These are phyloP conservation scores for Platygyra sinensis DNA, from an alignment of 64 coral and sea anemone genomes.

Conservation along the genomic window DNA sequence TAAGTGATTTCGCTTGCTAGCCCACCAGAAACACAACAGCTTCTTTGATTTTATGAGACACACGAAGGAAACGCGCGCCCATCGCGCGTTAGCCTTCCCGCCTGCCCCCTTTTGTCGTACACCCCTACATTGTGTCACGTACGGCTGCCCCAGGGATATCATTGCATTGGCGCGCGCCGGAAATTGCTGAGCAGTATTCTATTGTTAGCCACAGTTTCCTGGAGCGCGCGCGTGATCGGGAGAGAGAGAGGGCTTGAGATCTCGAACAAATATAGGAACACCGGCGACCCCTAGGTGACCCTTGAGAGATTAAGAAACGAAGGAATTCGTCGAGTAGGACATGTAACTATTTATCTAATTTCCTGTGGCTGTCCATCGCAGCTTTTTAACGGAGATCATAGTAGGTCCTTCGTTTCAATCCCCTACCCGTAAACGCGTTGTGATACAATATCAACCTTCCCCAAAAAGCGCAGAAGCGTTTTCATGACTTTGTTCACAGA, in stretches of 20 bases:
- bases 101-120: too few species aligned
- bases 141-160: too few species aligned
- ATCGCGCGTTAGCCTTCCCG: too few species aligned
- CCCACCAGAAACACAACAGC: too few species aligned
- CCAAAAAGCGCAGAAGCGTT: not conserved
- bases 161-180: too few species aligned
- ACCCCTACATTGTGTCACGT: too few species aligned
- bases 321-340: constrained; percentile 31
- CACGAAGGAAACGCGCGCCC: too few species aligned
- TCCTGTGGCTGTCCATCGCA: not conserved
- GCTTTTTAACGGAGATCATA: not conserved
- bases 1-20: too few species aligned
- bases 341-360: constrained; percentile 46
- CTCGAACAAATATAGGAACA: not conserved
- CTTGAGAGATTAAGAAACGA: constrained; percentile 22
- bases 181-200: too few species aligned
- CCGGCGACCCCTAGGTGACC: constrained; percentile 16
- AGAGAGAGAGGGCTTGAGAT: not conserved
- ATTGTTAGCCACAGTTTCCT: not conserved
- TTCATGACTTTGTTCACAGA: constrained; percentile 14
- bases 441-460: not conserved
- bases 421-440: not conserved
- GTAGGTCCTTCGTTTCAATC: not conserved
- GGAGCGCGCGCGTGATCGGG: not conserved
- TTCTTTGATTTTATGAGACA: too few species aligned